Conservation (phyloP, 2,113 vertebrate genomes). For the Ariopsis seemanni region DNA sequence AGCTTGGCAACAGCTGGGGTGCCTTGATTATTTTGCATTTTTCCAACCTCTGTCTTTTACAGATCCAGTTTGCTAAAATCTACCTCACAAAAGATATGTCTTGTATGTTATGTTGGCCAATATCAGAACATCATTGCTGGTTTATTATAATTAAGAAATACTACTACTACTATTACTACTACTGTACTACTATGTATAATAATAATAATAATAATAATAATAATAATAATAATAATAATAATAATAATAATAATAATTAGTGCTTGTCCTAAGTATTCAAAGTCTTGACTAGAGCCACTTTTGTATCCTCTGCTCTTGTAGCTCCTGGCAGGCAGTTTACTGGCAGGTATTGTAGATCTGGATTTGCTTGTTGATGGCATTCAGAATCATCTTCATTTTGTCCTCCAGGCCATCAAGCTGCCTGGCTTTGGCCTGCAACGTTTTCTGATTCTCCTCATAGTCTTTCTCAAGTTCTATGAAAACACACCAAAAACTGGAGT, state of each 20-base stretch:
- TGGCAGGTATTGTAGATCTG: constrained; percentile 99
- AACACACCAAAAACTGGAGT: not conserved
- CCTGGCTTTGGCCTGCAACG: constrained; percentile 85
- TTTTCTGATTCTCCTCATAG: constrained; percentile 87
- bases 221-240: not conserved
- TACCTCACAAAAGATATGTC: not conserved
- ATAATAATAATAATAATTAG: not conserved
- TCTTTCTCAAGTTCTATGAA: constrained; percentile 83
- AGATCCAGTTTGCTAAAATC: not conserved
- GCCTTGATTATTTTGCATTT: not conserved
- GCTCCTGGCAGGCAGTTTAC: constrained; percentile 61
- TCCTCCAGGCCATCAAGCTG: constrained; percentile 91
- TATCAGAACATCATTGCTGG: not conserved
- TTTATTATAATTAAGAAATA: not conserved
- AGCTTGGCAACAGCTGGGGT: not conserved
- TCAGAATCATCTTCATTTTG: constrained; percentile 88
- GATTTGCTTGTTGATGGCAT: constrained; percentile 92
- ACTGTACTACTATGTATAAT: not conserved
- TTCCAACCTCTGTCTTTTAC: not conserved
- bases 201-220: constrained; percentile 5
- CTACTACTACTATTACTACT: not conserved
- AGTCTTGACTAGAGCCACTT: not conserved
- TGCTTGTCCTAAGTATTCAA: not conserved
- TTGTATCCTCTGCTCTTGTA: not conserved
- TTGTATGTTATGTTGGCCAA: not conserved